phyloP scores from a whole-genome alignment of 2,888 invertebrate genomes.

The Pseudanteris insignis region DNA sequence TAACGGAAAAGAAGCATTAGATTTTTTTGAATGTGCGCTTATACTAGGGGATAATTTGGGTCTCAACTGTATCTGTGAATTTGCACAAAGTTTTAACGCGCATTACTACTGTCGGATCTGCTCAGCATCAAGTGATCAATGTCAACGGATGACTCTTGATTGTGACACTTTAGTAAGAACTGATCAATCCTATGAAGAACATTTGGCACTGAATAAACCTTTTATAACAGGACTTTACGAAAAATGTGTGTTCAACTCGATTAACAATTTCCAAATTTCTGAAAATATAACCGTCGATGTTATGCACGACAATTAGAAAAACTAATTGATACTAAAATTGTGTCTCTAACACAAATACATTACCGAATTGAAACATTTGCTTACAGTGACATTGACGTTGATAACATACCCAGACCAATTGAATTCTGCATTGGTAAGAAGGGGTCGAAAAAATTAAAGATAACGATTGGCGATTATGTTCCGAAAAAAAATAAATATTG shows the following conservation, averaged over 20 bases:
- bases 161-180: constrained; percentile 25
- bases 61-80: constrained; percentile 11
- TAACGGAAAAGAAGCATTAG: neutral
- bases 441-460: too few relatives aligned
- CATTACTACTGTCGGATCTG: constrained; percentile 21
- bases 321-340: too few relatives aligned
- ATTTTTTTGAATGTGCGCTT: constrained; percentile 3
- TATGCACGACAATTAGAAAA: too few relatives aligned
- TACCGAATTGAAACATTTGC: too few relatives aligned
- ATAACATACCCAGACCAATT: too few relatives aligned
- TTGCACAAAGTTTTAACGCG: constrained; percentile 13
- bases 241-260: constrained; percentile 31
- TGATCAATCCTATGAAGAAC: constrained; percentile 28
- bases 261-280: constrained; percentile 28
- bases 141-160: constrained; percentile 39
- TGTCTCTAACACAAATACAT: too few relatives aligned
- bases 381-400: too few relatives aligned
- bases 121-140: constrained; percentile 18
- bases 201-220: constrained; percentile 25
- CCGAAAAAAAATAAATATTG: too few relatives aligned
- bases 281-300: constrained; percentile 29
- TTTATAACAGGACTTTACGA: constrained; percentile 25
- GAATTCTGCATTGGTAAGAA: too few relatives aligned
- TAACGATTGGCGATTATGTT: too few relatives aligned
- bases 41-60: constrained; percentile 10